Conservation (phyloP, 2,113 vertebrate genomes). For the Turdus rufiventris region DNA sequence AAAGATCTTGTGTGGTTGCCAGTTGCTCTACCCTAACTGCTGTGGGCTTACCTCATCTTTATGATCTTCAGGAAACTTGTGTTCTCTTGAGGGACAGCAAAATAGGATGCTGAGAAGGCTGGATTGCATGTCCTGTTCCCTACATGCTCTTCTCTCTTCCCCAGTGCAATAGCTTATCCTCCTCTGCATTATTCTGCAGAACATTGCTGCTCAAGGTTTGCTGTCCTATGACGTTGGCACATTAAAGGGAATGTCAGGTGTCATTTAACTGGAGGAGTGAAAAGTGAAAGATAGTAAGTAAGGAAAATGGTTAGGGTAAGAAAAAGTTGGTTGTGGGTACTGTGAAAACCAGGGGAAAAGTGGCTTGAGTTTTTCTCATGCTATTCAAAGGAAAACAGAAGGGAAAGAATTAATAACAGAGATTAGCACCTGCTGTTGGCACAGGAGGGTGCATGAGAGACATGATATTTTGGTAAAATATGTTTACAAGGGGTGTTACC, state of each 20-base stretch:
- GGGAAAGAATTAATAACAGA: too few relatives aligned
- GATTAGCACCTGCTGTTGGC: too few relatives aligned
- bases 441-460: too few relatives aligned
- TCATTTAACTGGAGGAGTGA: not conserved
- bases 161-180: not conserved
- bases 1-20: not conserved
- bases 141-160: not conserved
- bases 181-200: not conserved
- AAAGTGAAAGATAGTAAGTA: not conserved
- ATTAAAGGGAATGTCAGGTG: not conserved
- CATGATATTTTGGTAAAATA: too few relatives aligned
- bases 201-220: not conserved
- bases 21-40: not conserved
- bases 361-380: too few relatives aligned
- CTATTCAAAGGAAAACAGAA: too few relatives aligned
- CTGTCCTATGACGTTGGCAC: not conserved
- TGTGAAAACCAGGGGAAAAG: too few relatives aligned
- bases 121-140: not conserved
- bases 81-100: not conserved
- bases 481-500: too few relatives aligned
- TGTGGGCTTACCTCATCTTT: not conserved
- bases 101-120: not conserved
- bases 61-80: not conserved
- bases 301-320: not conserved
- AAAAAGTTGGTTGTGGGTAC: not conserved